Base-by-base conservation (phyloP, 2,888 invertebrate species). In the Protula sp. region DNA sequence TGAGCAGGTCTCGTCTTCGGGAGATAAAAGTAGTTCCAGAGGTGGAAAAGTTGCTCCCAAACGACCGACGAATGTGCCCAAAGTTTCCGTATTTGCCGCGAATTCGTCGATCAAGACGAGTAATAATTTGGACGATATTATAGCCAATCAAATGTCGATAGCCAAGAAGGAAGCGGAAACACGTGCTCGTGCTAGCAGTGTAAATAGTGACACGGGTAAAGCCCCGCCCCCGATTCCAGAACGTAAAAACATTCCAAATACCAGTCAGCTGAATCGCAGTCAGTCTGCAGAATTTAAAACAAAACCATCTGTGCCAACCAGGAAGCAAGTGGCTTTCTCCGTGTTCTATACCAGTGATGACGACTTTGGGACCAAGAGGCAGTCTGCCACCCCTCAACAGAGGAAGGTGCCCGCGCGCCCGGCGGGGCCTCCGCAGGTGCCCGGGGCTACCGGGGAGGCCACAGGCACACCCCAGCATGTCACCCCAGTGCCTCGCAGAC, bases 401-500 rank as follows among this genome's bases (percentile, higher is more conserved):
- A 38, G 45, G n/a, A 65, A 1, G 73, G 58, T 58, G 14, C 65
- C 30, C 24, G 27, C 45, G 47, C 58, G 48, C 50, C 57, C 50
- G 19, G 57, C 57, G 19, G 47, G 45, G 19, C 61, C 58, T 45
- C 31, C 47, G 50, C 48, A 24, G 14, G 2, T 9, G n/a, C 4
- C 9, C 28, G 38, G 38, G 24, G 29, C 22, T 14, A 45, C 28
- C 9, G 38, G 31, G 30, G 5, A 24, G n/a, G 53, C 38, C 1
- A 2, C 45, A 0, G 31, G 45, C 14, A 55, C 54, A 22, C 29
- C 53, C 9, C 9, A 9, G 14, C 9, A 26, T 24, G 14, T 9
- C 24, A 38, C 56, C 56, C 26, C 5, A 19, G 55, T 66, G 9
- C 75, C 74, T 2, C 64, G 63, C 47, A 61, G 74, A 57, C 72